Percentiles rank a stretch among this genome's conserved stretches.
These are phyloP conservation scores for Myoxocephalus aenaeus DNA, from an alignment of 2,797 vertebrate genomes.

Conservation along the genomic window DNA sequence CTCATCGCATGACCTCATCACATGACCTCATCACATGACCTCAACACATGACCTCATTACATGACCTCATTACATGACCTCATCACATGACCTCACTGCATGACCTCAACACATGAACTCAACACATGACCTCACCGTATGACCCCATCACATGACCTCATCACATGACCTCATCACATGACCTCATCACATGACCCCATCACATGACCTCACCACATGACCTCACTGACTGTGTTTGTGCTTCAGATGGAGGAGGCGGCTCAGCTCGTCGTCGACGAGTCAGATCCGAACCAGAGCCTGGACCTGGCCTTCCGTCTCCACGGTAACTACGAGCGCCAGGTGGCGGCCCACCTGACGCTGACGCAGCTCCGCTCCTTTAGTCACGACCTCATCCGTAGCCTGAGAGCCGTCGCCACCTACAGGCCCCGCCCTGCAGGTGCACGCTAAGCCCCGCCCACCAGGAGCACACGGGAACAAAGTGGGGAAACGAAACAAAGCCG, in stretches of 20 bases:
- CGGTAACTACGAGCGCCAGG: slow-evolving; percentile 59
- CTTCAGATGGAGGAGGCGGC: slow-evolving; percentile 63
- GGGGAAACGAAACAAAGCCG: too few relatives aligned
- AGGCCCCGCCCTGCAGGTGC: background rate
- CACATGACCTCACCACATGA: too few relatives aligned
- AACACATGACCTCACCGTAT: too few relatives aligned
- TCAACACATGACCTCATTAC: too few relatives aligned
- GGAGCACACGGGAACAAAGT: background rate
- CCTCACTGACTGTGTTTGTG: background rate
- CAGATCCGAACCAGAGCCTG: background rate
- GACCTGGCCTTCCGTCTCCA: slow-evolving; percentile 49
- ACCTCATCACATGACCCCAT: too few relatives aligned
- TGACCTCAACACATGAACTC: too few relatives aligned
- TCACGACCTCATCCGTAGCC: slow-evolving; percentile 71
- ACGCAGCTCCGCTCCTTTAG: slow-evolving; percentile 73
- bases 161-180: too few relatives aligned
- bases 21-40: too few relatives aligned
- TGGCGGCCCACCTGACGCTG: slow-evolving; percentile 70
- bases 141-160: too few relatives aligned
- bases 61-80: too few relatives aligned
- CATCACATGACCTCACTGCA: too few relatives aligned
- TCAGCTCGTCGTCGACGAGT: background rate
- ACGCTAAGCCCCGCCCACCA: slow-evolving; percentile 12
- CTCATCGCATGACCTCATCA: too few relatives aligned
- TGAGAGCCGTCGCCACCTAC: slow-evolving; percentile 57